Conservation (phyloP, 2,888 invertebrate species). For the Drosophila kanekoi region DNA sequence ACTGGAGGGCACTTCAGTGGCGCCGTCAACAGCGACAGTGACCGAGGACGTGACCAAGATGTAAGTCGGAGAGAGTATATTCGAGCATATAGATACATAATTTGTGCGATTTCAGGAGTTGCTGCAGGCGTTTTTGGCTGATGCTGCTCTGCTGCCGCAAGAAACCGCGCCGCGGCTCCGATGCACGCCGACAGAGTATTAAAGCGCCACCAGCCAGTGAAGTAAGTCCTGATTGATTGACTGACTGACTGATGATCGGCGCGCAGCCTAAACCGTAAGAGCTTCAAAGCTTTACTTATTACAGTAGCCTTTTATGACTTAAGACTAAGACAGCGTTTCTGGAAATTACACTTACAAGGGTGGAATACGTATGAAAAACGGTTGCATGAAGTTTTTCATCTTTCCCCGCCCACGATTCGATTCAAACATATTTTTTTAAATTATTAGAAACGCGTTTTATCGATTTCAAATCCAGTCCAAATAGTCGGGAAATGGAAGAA, state of each 20-base stretch:
- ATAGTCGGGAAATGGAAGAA: too few relatives aligned
- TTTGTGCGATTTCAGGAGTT: conserved; percentile 69
- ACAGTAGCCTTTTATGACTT: background rate
- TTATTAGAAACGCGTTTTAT: too few relatives aligned
- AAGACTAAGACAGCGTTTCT: too few relatives aligned
- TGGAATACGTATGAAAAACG: too few relatives aligned
- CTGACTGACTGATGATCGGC: too few relatives aligned
- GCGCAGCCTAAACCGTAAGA: too few relatives aligned
- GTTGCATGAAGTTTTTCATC: too few relatives aligned
- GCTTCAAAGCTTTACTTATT: background rate
- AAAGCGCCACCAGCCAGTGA: conserved; percentile 86
- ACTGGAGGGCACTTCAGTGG: conserved; percentile 86
- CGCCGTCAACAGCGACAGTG: conserved; percentile 56
- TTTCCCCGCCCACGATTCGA: too few relatives aligned
- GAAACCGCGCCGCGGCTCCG: conserved; percentile 80
- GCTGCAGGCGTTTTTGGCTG: conserved; percentile 82
- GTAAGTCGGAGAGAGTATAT: conserved; percentile 31
- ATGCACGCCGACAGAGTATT: conserved; percentile 87
- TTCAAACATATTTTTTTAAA: too few relatives aligned
- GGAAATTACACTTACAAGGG: too few relatives aligned
- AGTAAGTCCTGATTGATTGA: conserved; percentile 32
- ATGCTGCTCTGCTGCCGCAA: conserved; percentile 85
- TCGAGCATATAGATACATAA: background rate
- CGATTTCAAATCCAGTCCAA: too few relatives aligned
- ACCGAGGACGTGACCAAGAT: conserved; percentile 46